Evolutionary conservation across 2,888 invertebrate species (phyloP).

Genomic region (Junonia oenone): DNA sequence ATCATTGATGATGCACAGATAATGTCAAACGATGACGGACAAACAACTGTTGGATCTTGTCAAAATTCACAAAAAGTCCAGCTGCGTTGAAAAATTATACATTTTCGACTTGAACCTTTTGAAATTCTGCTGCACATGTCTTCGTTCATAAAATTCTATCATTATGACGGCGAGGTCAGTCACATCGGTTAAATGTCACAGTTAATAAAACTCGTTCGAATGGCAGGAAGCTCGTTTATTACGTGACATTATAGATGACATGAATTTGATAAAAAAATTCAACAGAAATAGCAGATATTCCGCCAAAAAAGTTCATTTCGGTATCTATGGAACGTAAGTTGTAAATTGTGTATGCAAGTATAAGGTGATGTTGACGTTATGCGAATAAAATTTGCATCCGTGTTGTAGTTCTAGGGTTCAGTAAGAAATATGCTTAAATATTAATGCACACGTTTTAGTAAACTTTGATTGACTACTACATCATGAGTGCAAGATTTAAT

Average conservation of each 20-base stretch:
- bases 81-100: not conserved
- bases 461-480: too few species aligned
- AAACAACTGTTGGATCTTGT: too few species aligned
- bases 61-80: not conserved
- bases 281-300: not conserved
- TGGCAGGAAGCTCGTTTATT: not conserved
- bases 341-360: not conserved
- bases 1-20: too few species aligned
- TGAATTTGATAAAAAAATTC: not conserved
- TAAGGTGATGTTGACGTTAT: not conserved
- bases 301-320: not conserved
- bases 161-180: not conserved
- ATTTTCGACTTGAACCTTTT: not conserved
- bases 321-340: not conserved
- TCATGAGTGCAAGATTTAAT: too few species aligned
- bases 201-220: not conserved
- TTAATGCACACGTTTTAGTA: too few species aligned
- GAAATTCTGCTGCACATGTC: not conserved
- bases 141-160: not conserved
- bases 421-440: too few species aligned
- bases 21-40: too few species aligned
- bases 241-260: not conserved
- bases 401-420: not conserved
- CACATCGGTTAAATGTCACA: not conserved
- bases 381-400: not conserved